These are phyloP conservation scores for Heterodera schachtii DNA, from an alignment of 1,140 invertebrate genomes.

Conservation along the genomic window DNA sequence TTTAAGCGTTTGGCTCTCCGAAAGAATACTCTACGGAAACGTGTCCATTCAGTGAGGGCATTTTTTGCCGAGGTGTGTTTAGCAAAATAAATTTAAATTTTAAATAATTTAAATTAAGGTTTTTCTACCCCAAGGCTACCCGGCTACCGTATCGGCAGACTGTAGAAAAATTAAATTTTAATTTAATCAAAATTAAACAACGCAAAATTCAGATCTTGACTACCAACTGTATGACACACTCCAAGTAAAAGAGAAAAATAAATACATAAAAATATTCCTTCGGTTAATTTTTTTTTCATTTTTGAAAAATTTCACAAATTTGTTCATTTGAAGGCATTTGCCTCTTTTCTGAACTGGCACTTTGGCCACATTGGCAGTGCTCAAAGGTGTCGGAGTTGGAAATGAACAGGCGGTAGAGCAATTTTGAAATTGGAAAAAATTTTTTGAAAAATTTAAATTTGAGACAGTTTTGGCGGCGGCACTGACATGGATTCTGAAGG, in stretches of 20 bases:
- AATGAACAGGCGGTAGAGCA: conserved; percentile 69
- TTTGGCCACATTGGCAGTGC: conserved; percentile 81
- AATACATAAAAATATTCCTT: too few relatives aligned
- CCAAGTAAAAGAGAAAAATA: conserved; percentile 68
- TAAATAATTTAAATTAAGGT: conserved; percentile 65
- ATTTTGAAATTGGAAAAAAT: background rate
- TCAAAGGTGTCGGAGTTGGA: conserved; percentile 89
- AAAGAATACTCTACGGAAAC: background rate
- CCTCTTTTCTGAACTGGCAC: conserved; percentile 70
- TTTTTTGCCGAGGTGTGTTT: conserved; percentile 6
- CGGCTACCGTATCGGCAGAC: conserved; percentile 84
- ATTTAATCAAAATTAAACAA: conserved; percentile 65
- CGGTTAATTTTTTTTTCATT: too few relatives aligned
- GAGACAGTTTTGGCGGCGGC: conserved; percentile 81
- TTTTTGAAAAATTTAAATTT: background rate
- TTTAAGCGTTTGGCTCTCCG: background rate
- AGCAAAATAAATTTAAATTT: conserved; percentile 2
- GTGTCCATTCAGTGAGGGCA: conserved; percentile 7
- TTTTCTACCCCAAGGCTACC: conserved; percentile 85
- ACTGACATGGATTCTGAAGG: conserved; percentile 88
- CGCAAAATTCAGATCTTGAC: conserved; percentile 69
- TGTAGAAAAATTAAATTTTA: background rate
- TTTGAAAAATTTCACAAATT: too few relatives aligned
- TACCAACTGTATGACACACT: conserved; percentile 94
- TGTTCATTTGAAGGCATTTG: conserved; percentile 65